Base-by-base conservation (phyloP, 2,797 vertebrate genomes). In the Microctenopoma stevenorrisi region DNA sequence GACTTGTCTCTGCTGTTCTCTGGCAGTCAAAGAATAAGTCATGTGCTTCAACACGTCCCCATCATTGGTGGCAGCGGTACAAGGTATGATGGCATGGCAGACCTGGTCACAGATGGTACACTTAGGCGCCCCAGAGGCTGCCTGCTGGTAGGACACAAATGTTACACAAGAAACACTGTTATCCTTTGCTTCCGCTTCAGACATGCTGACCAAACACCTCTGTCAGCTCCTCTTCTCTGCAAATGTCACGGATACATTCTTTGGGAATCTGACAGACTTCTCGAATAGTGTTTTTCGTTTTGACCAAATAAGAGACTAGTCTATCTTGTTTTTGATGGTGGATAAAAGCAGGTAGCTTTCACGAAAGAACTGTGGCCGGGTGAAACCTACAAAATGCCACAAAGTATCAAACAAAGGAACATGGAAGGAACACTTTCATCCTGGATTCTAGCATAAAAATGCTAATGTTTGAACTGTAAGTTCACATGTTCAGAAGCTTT, bases 61-160 rank as follows among this genome's bases (percentile, higher is more conserved):
- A 63, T 82, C 63, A 48, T 76, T 72, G 18, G 56, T 86, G 88
- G 86, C 85, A 79, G 61, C 25, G 74, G 78, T 64, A 72, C 81
- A 77, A 62, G 68, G 76, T 73, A 74, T 85, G 87, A 89, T 86
- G 73, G 81, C 88, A 87, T 68, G 50, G 82, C 81, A 84, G 87
- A 84, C 80, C 85, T 64, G 84, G 85, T 89, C 86, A 78, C 91
- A 92, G 89, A 91, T 92, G 91, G 91, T 61, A 74, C 88, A 82
- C 85, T 90, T 88, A 83, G 87, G 78, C 64, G 6, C 74, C 88
- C 87, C 73, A 84, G 83, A 82, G 85, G 84, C 83, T 81, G 81
- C 88, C 83, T 79, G 89, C 88, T 90, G 91, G 80, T 86, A 83
- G 70, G 85, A 88, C 88, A 89, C 86, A 76, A 82, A 77, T 66